These are phyloP conservation scores for Odocoileus hemionus DNA, from an alignment of 2,113 vertebrate species.

Conservation along the genomic window DNA sequence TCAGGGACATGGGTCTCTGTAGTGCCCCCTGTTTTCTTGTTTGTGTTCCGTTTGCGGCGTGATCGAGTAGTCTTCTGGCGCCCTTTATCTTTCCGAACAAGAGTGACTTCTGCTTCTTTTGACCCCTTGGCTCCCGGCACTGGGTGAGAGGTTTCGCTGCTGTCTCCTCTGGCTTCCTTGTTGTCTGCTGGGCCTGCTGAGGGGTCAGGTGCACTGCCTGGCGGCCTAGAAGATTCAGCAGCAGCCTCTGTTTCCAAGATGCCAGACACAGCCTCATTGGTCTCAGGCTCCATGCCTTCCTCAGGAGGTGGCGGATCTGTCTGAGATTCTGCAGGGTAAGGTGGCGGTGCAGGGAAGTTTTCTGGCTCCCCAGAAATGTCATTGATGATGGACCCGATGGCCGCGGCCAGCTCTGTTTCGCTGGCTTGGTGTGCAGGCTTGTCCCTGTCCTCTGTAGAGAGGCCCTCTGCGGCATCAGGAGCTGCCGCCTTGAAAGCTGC, in stretches of 20 bases:
- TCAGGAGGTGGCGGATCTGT: constrained; percentile 78
- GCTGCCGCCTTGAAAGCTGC: constrained; percentile 87
- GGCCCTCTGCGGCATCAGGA: constrained; percentile 76
- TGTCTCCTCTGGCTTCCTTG: constrained; percentile 81
- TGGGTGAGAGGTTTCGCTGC: constrained; percentile 70
- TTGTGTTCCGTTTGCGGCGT: constrained; percentile 83
- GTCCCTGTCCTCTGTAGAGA: constrained; percentile 86
- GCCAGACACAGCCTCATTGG: constrained; percentile 84
- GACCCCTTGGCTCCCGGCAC: constrained; percentile 72
- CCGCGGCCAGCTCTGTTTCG: constrained; percentile 96
- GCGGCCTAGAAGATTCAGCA: constrained; percentile 67
- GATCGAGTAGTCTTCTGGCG: constrained; percentile 86
- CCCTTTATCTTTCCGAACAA: constrained; percentile 86
- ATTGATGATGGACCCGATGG: constrained; percentile 97
- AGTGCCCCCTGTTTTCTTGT: constrained; percentile 76
- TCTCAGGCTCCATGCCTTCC: constrained; percentile 88
- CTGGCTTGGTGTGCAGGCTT: constrained; percentile 92
- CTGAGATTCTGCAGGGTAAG: constrained; percentile 78
- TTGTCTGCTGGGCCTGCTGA: constrained; percentile 44
- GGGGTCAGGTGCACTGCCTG: not conserved
- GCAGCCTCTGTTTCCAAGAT: constrained; percentile 80
- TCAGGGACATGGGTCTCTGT: constrained; percentile 74
- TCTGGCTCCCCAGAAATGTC: constrained; percentile 90
- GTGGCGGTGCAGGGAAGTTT: constrained; percentile 84
- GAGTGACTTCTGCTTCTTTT: constrained; percentile 81